Evolutionary conservation across 2,888 invertebrate genomes (phyloP).

Genomic region (Caenorhabditis imperialis): DNA sequence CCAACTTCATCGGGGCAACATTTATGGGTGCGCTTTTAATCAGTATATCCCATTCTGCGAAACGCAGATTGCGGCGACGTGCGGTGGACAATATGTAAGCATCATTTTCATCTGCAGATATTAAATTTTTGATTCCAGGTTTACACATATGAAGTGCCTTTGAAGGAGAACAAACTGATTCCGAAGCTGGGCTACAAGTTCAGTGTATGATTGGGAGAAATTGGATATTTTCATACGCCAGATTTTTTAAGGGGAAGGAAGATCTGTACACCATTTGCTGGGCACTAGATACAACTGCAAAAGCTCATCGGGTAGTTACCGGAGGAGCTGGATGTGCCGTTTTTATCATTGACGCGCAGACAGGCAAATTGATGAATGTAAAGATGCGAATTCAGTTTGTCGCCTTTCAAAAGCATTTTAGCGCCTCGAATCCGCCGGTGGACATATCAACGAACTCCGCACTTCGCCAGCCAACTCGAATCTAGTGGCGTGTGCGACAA

Average conservation of each 20-base stretch:
- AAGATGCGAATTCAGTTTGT: conserved; percentile 43
- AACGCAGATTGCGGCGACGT: conserved; percentile 51
- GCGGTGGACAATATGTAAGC: conserved; percentile 45
- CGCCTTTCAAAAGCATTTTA: conserved; percentile 12
- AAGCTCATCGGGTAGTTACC: conserved; percentile 39
- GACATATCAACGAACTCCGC: conserved; percentile 70
- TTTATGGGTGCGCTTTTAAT: conserved; percentile 61
- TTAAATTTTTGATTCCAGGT: conserved; percentile 14
- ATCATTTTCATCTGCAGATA: conserved; percentile 1
- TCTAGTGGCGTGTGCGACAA: conserved; percentile 67
- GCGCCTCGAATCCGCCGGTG: conserved; percentile 63
- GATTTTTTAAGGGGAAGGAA: conserved; percentile 44
- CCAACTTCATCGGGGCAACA: neutral
- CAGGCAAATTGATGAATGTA: conserved; percentile 14
- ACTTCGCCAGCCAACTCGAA: conserved; percentile 60
- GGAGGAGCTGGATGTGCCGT: no score
- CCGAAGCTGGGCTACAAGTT: neutral
- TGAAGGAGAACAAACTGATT: conserved; percentile 1
- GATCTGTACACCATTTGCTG: conserved; percentile 41
- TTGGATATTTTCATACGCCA: no score
- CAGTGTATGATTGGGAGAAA: no score
- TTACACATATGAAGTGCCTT: conserved; percentile 6
- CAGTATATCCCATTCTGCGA: conserved; percentile 18
- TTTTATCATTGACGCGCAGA: conserved; percentile 54
- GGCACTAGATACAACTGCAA: conserved; percentile 38